Conservation (phyloP, 2,888 invertebrate genomes). For the Hermodice carunculata region DNA sequence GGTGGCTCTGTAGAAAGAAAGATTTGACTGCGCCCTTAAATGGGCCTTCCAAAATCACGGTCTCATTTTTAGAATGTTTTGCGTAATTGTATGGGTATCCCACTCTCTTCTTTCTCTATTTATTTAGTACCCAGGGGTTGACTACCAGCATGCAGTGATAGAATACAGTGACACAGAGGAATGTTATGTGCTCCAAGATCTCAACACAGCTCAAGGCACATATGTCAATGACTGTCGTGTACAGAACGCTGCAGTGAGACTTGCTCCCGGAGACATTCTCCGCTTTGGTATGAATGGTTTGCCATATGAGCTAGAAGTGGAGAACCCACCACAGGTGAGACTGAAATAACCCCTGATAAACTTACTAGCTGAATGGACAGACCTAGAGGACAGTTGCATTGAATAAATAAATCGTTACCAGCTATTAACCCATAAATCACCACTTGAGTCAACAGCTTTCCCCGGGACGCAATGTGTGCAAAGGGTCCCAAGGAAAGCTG, state of each 20-base stretch:
- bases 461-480: no score
- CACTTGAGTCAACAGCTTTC: no score
- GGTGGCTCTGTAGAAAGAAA: no score
- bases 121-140: conserved; percentile 60
- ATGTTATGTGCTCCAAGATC: conserved; percentile 67
- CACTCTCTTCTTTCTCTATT: no score
- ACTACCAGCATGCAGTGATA: conserved; percentile 68
- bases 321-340: conserved; percentile 56
- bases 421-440: no score
- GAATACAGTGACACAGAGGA: conserved; percentile 67
- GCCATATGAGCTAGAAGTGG: conserved; percentile 62
- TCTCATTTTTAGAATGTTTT: no score
- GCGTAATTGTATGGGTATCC: not conserved
- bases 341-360: not conserved
- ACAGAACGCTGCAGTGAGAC: conserved; percentile 68
- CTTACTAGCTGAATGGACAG: no score
- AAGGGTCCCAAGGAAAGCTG: no score
- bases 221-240: conserved; percentile 69
- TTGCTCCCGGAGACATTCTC: conserved; percentile 66
- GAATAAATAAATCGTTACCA: no score
- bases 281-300: conserved; percentile 64
- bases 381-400: no score
- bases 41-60: no score
- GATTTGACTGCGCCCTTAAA: no score
- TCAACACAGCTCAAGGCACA: conserved; percentile 69